Base-by-base conservation (phyloP, 2,113 vertebrate species). In the Pica pica region DNA sequence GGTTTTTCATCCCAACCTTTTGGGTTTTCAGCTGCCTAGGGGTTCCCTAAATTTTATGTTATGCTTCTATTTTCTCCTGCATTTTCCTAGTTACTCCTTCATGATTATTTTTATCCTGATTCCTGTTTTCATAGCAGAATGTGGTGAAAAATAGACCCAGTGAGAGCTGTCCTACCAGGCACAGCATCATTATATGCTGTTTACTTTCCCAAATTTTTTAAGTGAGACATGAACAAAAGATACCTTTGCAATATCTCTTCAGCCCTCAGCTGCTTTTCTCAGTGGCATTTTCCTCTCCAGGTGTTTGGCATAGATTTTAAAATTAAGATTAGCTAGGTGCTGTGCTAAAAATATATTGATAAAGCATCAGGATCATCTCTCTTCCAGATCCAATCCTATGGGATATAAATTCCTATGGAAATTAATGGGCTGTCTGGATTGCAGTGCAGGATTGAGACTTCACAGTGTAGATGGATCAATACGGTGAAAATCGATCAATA, bases 401-500 rank as follows among this genome's bases (percentile, higher is more conserved):
- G 50, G 91, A 18, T 83, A 76, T 53, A 65, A 73, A 77, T 50
- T 78, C 44, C 61, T 74, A 12, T 75, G 87, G 81, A 87, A 95
- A 84, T 89, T 56, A 87, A 94, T 92, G 81, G 53, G 31, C 61
- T 94, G 61, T 69, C 89, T 57, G 57, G 56, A 61, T 89, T 87
- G 42, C 53, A 42, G 74, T 33, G 31, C 61, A 76, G 74, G 87
- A 95, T 64, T 91, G 89, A 93, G 89, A 79, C 75, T 81, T 91
- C 56, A 60, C 26, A 76, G 65, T 74, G 83, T 30, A 35, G 92
- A 91, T 75, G 33, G 44, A 60, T 95, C 89, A 82, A 89, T 83
- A 80, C 4, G 18, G 76, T 83, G 86, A 67, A 87, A 93, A 96
- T 95, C 8, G 50, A 63, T 95, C 89, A 81, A 92, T 94, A 71